These are phyloP conservation scores for Argynnis bischoffii DNA, from an alignment of 2,888 invertebrate species.

Conservation along the genomic window DNA sequence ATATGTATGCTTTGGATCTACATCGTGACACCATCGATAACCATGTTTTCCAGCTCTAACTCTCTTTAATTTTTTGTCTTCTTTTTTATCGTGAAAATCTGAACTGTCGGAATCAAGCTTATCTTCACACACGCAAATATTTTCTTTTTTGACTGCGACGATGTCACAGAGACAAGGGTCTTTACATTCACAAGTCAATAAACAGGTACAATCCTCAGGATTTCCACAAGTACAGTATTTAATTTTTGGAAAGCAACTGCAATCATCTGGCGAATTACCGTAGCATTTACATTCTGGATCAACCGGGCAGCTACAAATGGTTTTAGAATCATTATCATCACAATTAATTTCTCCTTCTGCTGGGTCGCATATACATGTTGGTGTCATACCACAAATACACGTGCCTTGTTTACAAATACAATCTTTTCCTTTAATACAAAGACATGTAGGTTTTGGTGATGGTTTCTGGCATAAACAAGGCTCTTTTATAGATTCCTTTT, in stretches of 20 bases:
- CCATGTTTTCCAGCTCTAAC: constrained; percentile 66
- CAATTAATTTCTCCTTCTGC: constrained; percentile 49
- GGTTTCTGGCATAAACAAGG: constrained; percentile 64
- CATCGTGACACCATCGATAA: constrained; percentile 71
- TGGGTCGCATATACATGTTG: constrained; percentile 61
- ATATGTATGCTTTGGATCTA: constrained; percentile 69
- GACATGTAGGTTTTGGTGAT: constrained; percentile 51
- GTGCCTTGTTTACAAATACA: constrained; percentile 54
- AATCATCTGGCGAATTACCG: constrained; percentile 44
- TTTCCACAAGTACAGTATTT: constrained; percentile 59
- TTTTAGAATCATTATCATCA: constrained; percentile 51
- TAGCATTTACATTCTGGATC: constrained; percentile 56
- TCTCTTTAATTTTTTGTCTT: constrained; percentile 56
- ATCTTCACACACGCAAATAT: constrained; percentile 58
- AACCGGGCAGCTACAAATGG: constrained; percentile 56
- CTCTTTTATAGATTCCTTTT: constrained; percentile 40
- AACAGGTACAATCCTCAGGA: constrained; percentile 65
- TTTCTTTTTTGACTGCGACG: constrained; percentile 38
- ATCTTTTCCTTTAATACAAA: constrained; percentile 57
- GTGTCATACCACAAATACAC: constrained; percentile 63
- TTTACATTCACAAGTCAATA: constrained; percentile 57
- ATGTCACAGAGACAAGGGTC: constrained; percentile 65
- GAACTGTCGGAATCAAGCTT: constrained; percentile 44
- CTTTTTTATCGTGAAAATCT: constrained; percentile 49
- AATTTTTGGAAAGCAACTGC: constrained; percentile 57